Conservation (phyloP, 2,888 invertebrate species). For the Azorinus chamasolen region DNA sequence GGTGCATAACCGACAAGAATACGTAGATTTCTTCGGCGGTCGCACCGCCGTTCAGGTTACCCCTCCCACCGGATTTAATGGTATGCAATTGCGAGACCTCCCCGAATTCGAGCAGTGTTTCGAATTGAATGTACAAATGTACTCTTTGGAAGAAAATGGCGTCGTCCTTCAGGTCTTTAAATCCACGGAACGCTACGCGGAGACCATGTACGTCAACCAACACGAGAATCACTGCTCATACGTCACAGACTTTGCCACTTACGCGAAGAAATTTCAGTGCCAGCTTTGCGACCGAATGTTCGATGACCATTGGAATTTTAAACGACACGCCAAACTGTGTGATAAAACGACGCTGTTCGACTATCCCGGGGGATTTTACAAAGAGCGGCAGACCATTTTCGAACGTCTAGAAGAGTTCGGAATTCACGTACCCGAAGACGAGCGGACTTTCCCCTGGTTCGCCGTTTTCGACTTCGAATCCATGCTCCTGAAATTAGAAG, state of each 20-base stretch:
- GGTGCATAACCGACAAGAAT: not conserved
- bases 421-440: conserved; percentile 29
- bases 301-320: not conserved
- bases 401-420: conserved; percentile 34
- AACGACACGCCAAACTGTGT: conserved; percentile 17
- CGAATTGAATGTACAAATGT: conserved; percentile 32
- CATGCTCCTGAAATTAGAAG: conserved; percentile 31
- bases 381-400: conserved; percentile 13
- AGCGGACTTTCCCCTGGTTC: conserved; percentile 40
- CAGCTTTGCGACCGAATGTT: conserved; percentile 22
- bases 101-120: conserved; percentile 22
- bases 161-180: conserved; percentile 20
- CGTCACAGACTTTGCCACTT: conserved; percentile 14
- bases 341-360: conserved; percentile 9
- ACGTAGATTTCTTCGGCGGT: not conserved
- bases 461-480: conserved; percentile 40
- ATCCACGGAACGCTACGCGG: conserved; percentile 13
- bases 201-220: conserved; percentile 32
- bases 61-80: not conserved
- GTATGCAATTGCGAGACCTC: conserved; percentile 1
- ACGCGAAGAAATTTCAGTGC: conserved; percentile 30
- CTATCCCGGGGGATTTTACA: conserved; percentile 33
- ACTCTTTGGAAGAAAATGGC: conserved; percentile 18
- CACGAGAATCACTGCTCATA: conserved; percentile 35
- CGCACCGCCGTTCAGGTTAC: conserved; percentile 5